Evolutionary conservation across 2,888 invertebrate species (phyloP).

Genomic region (Odontocolon sp.): DNA sequence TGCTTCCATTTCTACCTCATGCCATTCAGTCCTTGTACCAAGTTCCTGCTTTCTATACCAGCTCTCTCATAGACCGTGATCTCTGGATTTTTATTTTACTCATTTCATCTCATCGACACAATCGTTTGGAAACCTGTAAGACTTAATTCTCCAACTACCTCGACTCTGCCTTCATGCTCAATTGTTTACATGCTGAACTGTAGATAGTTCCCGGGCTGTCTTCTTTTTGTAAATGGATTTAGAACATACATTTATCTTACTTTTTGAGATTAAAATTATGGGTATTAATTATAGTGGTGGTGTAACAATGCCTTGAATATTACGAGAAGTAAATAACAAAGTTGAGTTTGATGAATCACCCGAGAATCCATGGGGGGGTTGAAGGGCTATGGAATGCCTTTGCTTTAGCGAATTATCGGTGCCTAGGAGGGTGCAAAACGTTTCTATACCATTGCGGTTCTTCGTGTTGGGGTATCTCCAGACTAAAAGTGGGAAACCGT

Average conservation of each 20-base stretch:
- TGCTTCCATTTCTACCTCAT: constrained; percentile 24
- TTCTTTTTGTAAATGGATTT: no score
- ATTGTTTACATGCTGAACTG: not conserved
- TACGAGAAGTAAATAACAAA: not conserved
- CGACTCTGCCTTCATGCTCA: not conserved
- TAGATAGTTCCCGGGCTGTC: not conserved
- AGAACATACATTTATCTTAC: not conserved
- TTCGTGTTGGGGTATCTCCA: not conserved
- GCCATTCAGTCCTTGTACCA: constrained; percentile 56
- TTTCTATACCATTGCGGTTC: not conserved
- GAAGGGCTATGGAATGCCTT: not conserved
- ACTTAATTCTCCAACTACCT: not conserved
- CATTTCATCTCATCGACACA: constrained; percentile 3
- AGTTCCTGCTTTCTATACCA: not conserved
- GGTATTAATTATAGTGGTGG: not conserved
- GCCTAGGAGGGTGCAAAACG: not conserved
- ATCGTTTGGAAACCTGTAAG: not conserved
- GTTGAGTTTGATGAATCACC: constrained; percentile 1
- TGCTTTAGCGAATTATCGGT: not conserved
- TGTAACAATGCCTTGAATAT: not conserved
- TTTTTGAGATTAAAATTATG: not conserved
- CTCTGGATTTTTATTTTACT: constrained; percentile 17
- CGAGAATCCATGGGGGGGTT: not conserved
- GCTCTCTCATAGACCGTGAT: not conserved
- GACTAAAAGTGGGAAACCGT: not conserved